Conservation (phyloP, 2,113 vertebrate genomes). For the Microcebus ravelobensis region DNA sequence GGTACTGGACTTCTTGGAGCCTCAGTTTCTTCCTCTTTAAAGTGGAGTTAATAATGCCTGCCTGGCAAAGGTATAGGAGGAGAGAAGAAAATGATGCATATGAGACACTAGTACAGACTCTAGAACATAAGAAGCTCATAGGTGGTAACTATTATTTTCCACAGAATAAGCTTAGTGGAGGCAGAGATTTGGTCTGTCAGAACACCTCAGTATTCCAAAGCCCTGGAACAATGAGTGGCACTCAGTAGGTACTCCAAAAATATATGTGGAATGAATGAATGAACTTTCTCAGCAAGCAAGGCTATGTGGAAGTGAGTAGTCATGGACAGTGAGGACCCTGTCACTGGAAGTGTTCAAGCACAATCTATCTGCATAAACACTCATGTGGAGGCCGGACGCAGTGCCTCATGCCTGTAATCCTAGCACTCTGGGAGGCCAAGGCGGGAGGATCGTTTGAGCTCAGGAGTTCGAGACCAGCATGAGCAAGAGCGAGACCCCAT, state of each 20-base stretch:
- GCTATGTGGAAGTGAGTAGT: neutral
- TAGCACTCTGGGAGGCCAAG: no score
- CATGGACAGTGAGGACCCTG: neutral
- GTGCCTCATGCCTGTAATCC: no score
- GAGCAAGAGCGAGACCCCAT: no score
- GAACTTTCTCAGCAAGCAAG: neutral
- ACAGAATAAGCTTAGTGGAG: neutral
- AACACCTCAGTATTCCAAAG: neutral
- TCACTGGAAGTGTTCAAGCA: neutral
- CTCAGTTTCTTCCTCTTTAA: constrained; percentile 39
- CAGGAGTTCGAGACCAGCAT: no score
- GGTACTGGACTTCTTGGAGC: neutral
- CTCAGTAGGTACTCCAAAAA: neutral
- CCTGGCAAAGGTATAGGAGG: neutral
- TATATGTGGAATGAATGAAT: neutral
- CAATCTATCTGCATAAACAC: neutral
- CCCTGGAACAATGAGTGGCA: neutral
- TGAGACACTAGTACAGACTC: neutral
- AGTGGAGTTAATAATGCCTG: neutral
- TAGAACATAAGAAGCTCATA: neutral
- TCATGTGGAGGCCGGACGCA: neutral
- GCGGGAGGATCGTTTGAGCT: no score
- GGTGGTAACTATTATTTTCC: neutral
- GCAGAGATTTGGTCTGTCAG: neutral
- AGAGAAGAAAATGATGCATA: neutral